These are phyloP conservation scores for Pelusios castaneus DNA, from an alignment of 2,113 vertebrate species.

Conservation along the genomic window DNA sequence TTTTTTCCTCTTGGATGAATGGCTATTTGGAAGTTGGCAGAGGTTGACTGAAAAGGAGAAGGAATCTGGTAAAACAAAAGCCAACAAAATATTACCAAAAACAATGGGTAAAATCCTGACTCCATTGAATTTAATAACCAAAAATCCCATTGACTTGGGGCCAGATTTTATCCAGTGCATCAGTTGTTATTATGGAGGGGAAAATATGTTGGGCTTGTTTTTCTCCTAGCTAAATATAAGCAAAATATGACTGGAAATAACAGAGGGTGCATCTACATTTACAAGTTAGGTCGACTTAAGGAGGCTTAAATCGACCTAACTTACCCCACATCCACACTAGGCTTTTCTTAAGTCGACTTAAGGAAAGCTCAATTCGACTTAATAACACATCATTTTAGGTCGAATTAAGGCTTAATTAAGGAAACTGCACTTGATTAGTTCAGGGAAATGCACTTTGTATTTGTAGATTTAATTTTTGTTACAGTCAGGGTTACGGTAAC, in stretches of 20 bases:
- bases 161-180: neutral
- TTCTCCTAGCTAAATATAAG: neutral
- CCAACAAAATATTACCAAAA: neutral
- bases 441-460: constrained; percentile 43
- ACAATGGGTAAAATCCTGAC: neutral
- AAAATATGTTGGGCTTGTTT: neutral
- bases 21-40: neutral
- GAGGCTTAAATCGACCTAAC: too few species aligned
- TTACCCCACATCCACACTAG: constrained; percentile 59
- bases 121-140: neutral
- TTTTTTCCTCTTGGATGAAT: neutral
- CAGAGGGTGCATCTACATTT: too few species aligned
- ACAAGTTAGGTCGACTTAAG: too few species aligned
- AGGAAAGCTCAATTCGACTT: too few species aligned
- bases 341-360: too few species aligned
- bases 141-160: neutral
- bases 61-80: neutral
- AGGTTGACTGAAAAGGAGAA: neutral
- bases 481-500: neutral
- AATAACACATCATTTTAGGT: too few species aligned
- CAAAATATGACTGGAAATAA: constrained; percentile 1
- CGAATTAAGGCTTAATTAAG: too few species aligned
- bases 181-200: neutral
- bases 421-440: constrained; percentile 52
- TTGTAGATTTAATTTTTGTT: constrained; percentile 63